These are phyloP conservation scores for Adrianichthys oophorus DNA, from an alignment of 2,797 vertebrate genomes.

Conservation along the genomic window DNA sequence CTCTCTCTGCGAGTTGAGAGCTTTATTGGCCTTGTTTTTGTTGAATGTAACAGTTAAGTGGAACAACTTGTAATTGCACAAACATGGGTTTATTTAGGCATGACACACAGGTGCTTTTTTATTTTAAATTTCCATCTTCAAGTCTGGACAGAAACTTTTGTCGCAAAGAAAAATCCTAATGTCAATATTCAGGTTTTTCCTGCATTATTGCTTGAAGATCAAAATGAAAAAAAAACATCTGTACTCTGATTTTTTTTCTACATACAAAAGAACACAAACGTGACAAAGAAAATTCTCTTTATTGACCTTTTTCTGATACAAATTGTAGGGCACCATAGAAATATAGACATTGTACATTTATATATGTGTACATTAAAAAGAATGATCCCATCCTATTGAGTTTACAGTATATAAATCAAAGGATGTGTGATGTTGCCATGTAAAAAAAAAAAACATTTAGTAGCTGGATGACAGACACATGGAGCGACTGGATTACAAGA, in stretches of 20 bases:
- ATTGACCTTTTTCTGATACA: constrained; percentile 83
- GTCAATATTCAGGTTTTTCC: too few relatives aligned
- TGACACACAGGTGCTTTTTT: constrained; percentile 3
- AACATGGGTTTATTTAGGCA: constrained; percentile 4
- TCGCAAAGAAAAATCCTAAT: too few relatives aligned
- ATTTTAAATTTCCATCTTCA: neutral
- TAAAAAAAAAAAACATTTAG: constrained; percentile 49
- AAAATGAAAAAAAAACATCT: neutral
- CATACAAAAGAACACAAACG: constrained; percentile 4
- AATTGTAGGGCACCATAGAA: constrained; percentile 84
- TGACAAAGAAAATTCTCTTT: constrained; percentile 80
- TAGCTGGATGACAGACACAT: constrained; percentile 34
- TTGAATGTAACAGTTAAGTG: constrained; percentile 43
- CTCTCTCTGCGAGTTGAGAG: neutral
- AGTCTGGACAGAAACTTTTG: neutral
- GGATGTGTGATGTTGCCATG: constrained; percentile 46
- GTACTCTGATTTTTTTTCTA: neutral
- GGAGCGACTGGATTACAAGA: constrained; percentile 23
- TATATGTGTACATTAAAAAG: constrained; percentile 82
- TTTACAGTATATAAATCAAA: constrained; percentile 72
- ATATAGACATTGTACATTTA: constrained; percentile 83
- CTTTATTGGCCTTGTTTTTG: constrained; percentile 38
- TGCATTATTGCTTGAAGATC: too few relatives aligned
- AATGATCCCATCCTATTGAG: constrained; percentile 77
- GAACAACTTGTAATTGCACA: constrained; percentile 1